phyloP scores from a whole-genome alignment of 92 coral and sea anemone species.

The Umimayanthus chanpuru region DNA sequence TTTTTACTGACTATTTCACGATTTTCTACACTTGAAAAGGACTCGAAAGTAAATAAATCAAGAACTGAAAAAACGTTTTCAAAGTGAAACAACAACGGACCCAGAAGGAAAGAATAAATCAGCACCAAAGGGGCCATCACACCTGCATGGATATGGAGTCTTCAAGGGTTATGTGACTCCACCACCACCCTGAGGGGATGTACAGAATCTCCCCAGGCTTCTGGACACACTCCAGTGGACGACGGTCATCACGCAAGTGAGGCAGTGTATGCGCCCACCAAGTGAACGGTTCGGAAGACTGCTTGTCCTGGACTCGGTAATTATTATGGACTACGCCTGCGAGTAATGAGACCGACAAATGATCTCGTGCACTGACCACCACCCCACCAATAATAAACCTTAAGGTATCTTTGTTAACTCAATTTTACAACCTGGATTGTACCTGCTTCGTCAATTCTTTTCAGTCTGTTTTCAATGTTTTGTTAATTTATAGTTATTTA shows the following conservation, averaged over 20 bases:
- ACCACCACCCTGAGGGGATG: conserved; percentile 96
- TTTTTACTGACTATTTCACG: no score
- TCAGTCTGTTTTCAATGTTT: no score
- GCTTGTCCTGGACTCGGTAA: conserved; percentile 66
- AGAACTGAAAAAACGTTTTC: no score
- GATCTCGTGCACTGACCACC: not conserved
- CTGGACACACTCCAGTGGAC: conserved; percentile 78
- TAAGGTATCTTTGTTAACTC: no score
- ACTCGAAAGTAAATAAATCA: no score
- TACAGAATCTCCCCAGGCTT: conserved; percentile 77
- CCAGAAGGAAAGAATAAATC: no score
- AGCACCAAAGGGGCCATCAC: not conserved
- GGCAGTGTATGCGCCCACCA: conserved; percentile 87
- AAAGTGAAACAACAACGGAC: no score
- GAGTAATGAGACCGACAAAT: not conserved
- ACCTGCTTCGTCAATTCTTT: no score
- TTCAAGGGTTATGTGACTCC: conserved; percentile 74
- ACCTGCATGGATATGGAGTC: conserved; percentile 79
- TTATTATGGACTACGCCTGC: conserved; percentile 73
- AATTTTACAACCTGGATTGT: no score
- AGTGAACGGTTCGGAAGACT: conserved; percentile 72
- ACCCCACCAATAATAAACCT: not conserved
- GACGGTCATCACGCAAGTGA: conserved; percentile 66
- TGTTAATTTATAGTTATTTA: no score
- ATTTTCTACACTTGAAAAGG: no score